Base-by-base conservation (phyloP, 2,113 vertebrate genomes). In the Phalacrocorax carbo region DNA sequence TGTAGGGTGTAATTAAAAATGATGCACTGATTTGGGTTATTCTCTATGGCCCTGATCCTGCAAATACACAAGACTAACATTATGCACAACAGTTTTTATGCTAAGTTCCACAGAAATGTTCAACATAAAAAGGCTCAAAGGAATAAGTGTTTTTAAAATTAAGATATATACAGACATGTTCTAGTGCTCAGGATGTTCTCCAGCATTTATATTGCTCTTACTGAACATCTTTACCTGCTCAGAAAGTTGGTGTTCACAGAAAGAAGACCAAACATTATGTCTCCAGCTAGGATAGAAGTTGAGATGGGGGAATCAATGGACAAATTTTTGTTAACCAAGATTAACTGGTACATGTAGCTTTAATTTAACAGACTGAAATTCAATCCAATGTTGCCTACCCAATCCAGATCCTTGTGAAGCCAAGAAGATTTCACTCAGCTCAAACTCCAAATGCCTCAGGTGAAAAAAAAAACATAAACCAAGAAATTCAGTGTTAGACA, bases 1-100 rank as follows among this genome's bases (percentile, higher is more conserved):
- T 81, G 49, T 40, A 66, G 8, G 81, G 20, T 62, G 48, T 89
- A 91, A 95, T 94, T 95, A 82, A 94, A 93, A 94, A 80, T 73
- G 85, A 93, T 80, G 57, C 42, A 69, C 61, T 65, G 44, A 89
- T 95, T 79, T 91, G 32, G 23, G 54, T 82, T 97, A 87, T 65
- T 94, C 91, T 93, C 88, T 57, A 19, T 16, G 72, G 83, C 30
- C 73, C 22, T 21, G 49, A 69, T 87, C 42, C 61, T 92, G 69
- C 15, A 93, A 87, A 95, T 65, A 72, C 94, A 66, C 6, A 69
- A 91, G 83, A 76, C 14, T 71, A 54, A 85, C 17, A 71, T 86
- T 85, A 83, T 84, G 72, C 69, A 85, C 78, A 85, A 46, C 13
- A 61, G 15, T 23, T 87, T 93, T 88, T 76, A 34, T 4, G 1